Conservation (phyloP, 1,140 invertebrate species). For the Globodera ellingtonae region DNA sequence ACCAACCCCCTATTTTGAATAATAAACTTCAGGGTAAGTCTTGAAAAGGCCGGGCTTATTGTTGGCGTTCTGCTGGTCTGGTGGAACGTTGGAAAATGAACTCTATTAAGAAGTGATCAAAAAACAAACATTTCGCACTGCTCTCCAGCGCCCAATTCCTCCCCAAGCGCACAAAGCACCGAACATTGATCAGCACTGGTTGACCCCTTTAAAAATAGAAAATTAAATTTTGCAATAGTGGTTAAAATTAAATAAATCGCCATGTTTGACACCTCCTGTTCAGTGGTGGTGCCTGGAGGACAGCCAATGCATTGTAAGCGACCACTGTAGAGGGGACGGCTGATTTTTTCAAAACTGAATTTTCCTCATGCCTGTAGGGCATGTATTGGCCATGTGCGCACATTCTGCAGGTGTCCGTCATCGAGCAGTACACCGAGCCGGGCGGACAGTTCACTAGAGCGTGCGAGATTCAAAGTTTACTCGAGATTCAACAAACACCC, state of each 20-base stretch:
- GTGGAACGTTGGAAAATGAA: not conserved
- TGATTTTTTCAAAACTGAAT: not conserved
- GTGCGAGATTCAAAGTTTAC: not conserved
- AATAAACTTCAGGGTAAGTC: not conserved
- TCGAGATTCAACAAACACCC: conserved; percentile 1
- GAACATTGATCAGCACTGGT: conserved; percentile 27
- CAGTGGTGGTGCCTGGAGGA: conserved; percentile 24
- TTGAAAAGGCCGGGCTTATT: not conserved
- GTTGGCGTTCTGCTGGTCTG: not conserved
- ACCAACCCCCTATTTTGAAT: not conserved
- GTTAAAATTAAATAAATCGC: not conserved
- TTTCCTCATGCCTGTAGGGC: conserved; percentile 13
- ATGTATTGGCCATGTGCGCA: conserved; percentile 34
- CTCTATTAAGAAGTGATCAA: conserved; percentile 11
- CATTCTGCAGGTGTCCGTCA: conserved; percentile 7
- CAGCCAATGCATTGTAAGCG: conserved; percentile 29
- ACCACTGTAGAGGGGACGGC: not conserved
- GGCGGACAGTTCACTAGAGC: conserved; percentile 33
- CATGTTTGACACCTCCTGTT: not conserved
- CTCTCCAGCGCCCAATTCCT: conserved; percentile 23
- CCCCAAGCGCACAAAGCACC: conserved; percentile 22
- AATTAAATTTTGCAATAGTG: conserved; percentile 15
- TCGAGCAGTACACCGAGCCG: conserved; percentile 25
- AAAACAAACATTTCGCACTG: conserved; percentile 12
- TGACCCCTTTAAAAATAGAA: conserved; percentile 28